Conservation (phyloP, 2,888 invertebrate species). For the Euplagia quadripunctaria region DNA sequence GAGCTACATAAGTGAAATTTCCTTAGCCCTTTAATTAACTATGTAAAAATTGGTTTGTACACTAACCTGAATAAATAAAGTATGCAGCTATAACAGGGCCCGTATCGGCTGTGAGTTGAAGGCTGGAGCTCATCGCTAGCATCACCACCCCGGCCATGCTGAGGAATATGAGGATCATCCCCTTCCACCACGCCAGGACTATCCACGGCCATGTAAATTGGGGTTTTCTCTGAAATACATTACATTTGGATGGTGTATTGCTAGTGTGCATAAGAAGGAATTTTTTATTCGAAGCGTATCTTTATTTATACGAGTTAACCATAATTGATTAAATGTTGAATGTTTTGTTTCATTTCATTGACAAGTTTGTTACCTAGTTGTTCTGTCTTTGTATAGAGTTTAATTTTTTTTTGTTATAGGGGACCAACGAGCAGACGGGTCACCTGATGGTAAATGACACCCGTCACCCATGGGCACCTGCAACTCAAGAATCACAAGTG, state of each 20-base stretch:
- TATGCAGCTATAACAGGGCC: constrained; percentile 70
- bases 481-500: no score
- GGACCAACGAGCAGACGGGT: no score
- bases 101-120: constrained; percentile 58
- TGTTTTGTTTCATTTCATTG: no score
- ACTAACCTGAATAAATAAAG: constrained; percentile 68
- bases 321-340: no score
- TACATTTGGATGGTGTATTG: not conserved
- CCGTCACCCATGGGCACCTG: no score
- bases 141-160: constrained; percentile 64
- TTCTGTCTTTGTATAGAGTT: no score
- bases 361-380: no score
- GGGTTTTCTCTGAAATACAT: constrained; percentile 64
- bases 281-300: no score
- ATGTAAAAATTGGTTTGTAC: not conserved
- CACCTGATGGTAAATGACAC: no score
- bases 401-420: no score
- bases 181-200: constrained; percentile 62
- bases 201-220: constrained; percentile 70
- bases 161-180: constrained; percentile 59
- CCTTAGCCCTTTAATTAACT: not conserved
- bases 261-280: not conserved
- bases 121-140: constrained; percentile 52
- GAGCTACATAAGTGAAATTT: no score
- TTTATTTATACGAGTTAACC: no score